Evolutionary conservation across 2,797 vertebrate genomes (phyloP), one percentile per base, ranked within the genome.

Genomic region (Pangasius krempfi): DNA sequence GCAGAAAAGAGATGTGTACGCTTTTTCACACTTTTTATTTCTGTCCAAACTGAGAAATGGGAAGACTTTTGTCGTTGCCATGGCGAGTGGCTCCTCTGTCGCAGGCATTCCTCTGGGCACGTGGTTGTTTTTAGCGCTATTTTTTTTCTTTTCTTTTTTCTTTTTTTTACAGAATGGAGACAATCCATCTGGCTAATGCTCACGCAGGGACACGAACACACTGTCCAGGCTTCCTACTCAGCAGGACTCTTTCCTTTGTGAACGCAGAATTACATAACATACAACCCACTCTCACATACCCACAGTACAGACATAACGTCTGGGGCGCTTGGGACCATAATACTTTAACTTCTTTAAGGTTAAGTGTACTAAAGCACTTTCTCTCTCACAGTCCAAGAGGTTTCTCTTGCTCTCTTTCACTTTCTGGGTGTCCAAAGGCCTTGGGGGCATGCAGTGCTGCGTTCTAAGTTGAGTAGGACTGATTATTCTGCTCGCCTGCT

Each of bases 391-490:
- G 60, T 62, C 85, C 58, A 78, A 56, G 60, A 87, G 70, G 85
- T 76, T 86, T 76, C 81, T 64, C 30, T 81, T 92, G 91, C 92
- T 93, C 90, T 93, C 86, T 93, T 92, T 93, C 73, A 33, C 72
- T 84, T 44, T 91, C 90, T 92, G 89, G 93, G 90, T 92, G 86
- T 80, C 88, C 47, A 47, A 92, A 93, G 91, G 92, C 93, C 93
- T 93, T 90, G 81, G 92, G 93, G 83, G 88, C 94, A 93, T 93
- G 94, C 94, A 92, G 92, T 68, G 94, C 90, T 93, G 93, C 91
- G 93, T 92, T 92, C 94, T 93, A 90, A 94, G 54, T 64, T 44
- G 87, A 88, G 85, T 54, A 86, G 54, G 85, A 75, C 81, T 89
- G 87, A 90, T 87, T 90, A 84, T 90, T 89, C 88, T 81, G 85